Evolutionary conservation across 2,113 vertebrate species (phyloP), one percentile per base, ranked within the genome.

Genomic region (Calyptommatus sinebrachiatus): DNA sequence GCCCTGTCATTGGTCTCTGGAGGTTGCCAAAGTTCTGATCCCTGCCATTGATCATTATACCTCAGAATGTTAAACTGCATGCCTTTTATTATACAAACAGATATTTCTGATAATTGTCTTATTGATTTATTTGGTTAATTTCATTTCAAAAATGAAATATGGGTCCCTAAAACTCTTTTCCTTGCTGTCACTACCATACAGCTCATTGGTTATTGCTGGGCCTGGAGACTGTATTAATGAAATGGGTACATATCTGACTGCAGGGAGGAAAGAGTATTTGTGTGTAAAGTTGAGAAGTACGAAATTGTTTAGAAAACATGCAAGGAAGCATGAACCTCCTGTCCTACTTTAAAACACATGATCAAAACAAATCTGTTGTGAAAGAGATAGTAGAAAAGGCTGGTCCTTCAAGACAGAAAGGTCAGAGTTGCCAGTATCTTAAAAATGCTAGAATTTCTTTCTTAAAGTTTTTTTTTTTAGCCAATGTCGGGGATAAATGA

Each of bases 401-500:
- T 68, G 63, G 80, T 18, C 84, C 73, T 41, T 77, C 85, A 90
- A 92, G 86, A 92, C 89, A 83, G 89, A 95, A 93, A 94, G 90
- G 92, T 94, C 92, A 92, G 83, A 90, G 76, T 83, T 84, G 82
- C 90, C 91, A 93, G 90, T 95, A 91, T 94, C 92, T 92, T 86
- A 84, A 89, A 95, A 95, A 95, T 95, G 93, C 91, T 87, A 84
- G 79, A 85, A 77, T 91, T 93, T 5, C 57, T 60, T 57, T 88
- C 92, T 89, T 78, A 93, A 90, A 69, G 74, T 63, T 86, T 91
- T 90, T 88, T 91, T 90, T 88, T 88, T 84, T 92, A 94, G 77
- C 80, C 90, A 90, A 95, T 88, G 87, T 96, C 92, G 93, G 22
- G 57, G 63, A 28, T 41, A 28, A 77, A 79, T 63, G 77, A 80